A percentile compares a stretch with the other conserved stretches of the same genome.
phyloP scores from a whole-genome alignment of 1,140 invertebrate genomes.

The Cylas formicarius region DNA sequence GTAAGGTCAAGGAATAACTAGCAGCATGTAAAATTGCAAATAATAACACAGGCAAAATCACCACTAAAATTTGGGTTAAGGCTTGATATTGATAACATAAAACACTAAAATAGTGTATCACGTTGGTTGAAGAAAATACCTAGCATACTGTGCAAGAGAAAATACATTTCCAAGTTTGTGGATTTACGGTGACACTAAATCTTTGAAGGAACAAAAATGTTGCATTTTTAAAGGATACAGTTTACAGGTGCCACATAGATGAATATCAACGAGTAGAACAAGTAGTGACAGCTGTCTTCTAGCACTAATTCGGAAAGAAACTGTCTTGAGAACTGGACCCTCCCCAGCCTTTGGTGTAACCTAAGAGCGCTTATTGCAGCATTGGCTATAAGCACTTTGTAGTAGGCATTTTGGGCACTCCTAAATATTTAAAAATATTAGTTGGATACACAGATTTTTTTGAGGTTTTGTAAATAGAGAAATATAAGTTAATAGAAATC shows the following conservation, averaged over 20 bases:
- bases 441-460: constrained; percentile 10
- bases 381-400: constrained; percentile 84
- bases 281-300: constrained; percentile 95
- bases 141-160: too few relatives aligned
- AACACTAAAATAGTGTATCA: too few relatives aligned
- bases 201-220: constrained; percentile 15
- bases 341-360: constrained; percentile 85
- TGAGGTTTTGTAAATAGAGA: constrained; percentile 7
- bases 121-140: too few relatives aligned
- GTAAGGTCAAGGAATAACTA: constrained; percentile 77
- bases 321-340: constrained; percentile 69
- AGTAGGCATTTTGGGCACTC: constrained; percentile 77
- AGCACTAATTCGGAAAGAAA: constrained; percentile 71
- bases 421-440: constrained; percentile 49
- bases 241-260: constrained; percentile 81
- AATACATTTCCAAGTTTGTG: too few relatives aligned
- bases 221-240: constrained; percentile 83
- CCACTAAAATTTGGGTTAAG: constrained; percentile 50
- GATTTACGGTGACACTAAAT: constrained; percentile 8
- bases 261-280: constrained; percentile 91
- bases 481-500: too few relatives aligned
- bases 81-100: too few relatives aligned
- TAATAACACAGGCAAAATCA: constrained; percentile 79
- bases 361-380: constrained; percentile 88
- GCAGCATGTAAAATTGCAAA: constrained; percentile 88